Percentiles rank a stretch among this genome's conserved stretches.
Conservation (phyloP, 35 echinoderm and acorn worm species). For the Apostichopus californicus region DNA sequence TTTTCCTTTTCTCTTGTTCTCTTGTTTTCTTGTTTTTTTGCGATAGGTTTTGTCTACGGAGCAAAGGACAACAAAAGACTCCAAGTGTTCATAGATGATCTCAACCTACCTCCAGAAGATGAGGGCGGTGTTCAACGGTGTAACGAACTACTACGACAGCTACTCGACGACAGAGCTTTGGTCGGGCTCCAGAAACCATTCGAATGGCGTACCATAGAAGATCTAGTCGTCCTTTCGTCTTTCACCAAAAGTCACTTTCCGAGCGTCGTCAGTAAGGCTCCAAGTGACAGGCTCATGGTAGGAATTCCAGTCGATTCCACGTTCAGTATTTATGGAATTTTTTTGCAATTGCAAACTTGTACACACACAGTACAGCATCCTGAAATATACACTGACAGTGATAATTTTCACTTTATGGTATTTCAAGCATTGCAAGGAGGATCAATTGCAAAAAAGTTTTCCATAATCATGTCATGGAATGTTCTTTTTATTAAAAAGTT, state of each 20-base stretch:
- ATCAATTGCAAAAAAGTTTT: too few relatives aligned
- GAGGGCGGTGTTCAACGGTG: constrained; percentile 87
- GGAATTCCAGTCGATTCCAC: not conserved
- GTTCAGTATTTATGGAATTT: not conserved
- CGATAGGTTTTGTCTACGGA: constrained; percentile 90
- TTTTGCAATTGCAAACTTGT: too few relatives aligned
- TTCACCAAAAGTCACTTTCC: constrained; percentile 79
- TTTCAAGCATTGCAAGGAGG: too few relatives aligned
- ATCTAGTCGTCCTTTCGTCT: constrained; percentile 71
- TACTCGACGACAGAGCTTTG: constrained; percentile 84
- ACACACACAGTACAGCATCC: too few relatives aligned
- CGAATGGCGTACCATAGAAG: constrained; percentile 96
- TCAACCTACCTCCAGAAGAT: constrained; percentile 86
- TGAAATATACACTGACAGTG: too few relatives aligned
- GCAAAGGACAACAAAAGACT: constrained; percentile 97
- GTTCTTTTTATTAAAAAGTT: too few relatives aligned
- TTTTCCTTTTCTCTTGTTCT: too few relatives aligned
- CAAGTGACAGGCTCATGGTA: constrained; percentile 83
- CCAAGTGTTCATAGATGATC: constrained; percentile 97
- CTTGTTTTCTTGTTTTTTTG: not conserved
- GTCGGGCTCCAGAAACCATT: constrained; percentile 95
- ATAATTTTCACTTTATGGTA: too few relatives aligned
- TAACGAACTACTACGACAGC: constrained; percentile 87
- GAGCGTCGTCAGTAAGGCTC: constrained; percentile 61
- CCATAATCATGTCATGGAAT: too few relatives aligned